Conservation (phyloP, 2,888 invertebrate species). For the Coelinius sp. region DNA sequence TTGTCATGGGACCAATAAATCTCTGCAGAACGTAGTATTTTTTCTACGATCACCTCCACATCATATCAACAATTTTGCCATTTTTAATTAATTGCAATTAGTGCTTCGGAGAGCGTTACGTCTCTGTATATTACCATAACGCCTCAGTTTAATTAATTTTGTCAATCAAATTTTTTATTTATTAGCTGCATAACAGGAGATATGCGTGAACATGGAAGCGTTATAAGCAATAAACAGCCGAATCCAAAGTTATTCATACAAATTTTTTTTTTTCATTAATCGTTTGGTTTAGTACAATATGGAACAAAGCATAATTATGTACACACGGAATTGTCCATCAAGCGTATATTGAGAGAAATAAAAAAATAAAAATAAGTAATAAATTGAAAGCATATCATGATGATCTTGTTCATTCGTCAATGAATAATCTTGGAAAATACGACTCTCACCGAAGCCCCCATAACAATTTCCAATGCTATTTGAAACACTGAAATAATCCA, state of each 20-base stretch:
- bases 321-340: not conserved
- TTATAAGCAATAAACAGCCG: slow-evolving; percentile 52
- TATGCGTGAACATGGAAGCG: slow-evolving; percentile 46
- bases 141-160: slow-evolving; percentile 40
- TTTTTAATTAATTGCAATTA: not conserved
- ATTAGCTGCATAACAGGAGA: not conserved
- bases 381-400: slow-evolving; percentile 21
- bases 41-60: slow-evolving; percentile 51
- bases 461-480: not conserved
- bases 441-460: slow-evolving; percentile 47
- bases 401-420: slow-evolving; percentile 36
- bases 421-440: slow-evolving; percentile 52
- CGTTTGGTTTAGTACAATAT: not conserved
- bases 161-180: not conserved
- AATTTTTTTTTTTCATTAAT: slow-evolving; percentile 25
- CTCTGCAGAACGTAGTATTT: slow-evolving; percentile 51
- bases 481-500: too few species aligned
- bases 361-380: not conserved
- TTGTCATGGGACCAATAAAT: slow-evolving; percentile 15
- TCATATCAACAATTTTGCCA: slow-evolving; percentile 30
- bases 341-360: not conserved
- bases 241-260: slow-evolving; percentile 51
- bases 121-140: slow-evolving; percentile 52
- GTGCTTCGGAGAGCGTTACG: slow-evolving; percentile 49
- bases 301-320: slow-evolving; percentile 7